Evolutionary conservation across 1,140 invertebrate genomes (phyloP), one percentile per base, ranked within the genome.

Genomic region (Drosophila nannoptera): DNA sequence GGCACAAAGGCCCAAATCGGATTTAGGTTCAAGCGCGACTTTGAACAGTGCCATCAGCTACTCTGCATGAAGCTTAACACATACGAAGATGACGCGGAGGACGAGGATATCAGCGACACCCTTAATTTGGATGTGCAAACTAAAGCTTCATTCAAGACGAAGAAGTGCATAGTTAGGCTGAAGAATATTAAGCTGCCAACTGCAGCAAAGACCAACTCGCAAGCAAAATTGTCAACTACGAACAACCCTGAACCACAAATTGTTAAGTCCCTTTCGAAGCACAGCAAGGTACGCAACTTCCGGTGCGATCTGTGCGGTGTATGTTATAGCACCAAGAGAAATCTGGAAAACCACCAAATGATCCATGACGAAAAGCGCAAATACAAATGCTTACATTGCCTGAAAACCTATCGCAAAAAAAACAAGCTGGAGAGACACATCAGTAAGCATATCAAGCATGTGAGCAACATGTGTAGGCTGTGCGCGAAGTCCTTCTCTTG

Each of bases 11-110:
- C 54, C 7, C 42, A 56, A 45, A 43, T 45, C 5, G 54, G 40
- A 4, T 56, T 56, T 16, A 16, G 8, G 6, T 56, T 56, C 40
- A 32, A 33, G 40, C 54, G 54, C 40, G 14, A 40, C 9, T 14
- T 56, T 5, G 12, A 56, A 8, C 40, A 45, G 29, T 45, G 54
- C 31, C 8, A 56, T 45, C 54, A 33, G 8, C 31, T 56, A 12
- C 54, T 56, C 31, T 56, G 54, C 54, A 56, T 56, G 40, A 45
- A 16, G 9, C 14, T n/a, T 5, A 22, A 22, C 35, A 35, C 16
- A 29, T 16, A 35, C 6, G 1, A 6, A 7, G 12, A 14, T 14
- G 40, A 43, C 14, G 9, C 2, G 9, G 22, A 22, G 1, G 22
- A 22, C 3, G 22, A 22, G 3, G 22, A 22, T 2, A 22, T 1